These are phyloP conservation scores for Ophion ellenae DNA, from an alignment of 2,888 invertebrate species.

Conservation along the genomic window DNA sequence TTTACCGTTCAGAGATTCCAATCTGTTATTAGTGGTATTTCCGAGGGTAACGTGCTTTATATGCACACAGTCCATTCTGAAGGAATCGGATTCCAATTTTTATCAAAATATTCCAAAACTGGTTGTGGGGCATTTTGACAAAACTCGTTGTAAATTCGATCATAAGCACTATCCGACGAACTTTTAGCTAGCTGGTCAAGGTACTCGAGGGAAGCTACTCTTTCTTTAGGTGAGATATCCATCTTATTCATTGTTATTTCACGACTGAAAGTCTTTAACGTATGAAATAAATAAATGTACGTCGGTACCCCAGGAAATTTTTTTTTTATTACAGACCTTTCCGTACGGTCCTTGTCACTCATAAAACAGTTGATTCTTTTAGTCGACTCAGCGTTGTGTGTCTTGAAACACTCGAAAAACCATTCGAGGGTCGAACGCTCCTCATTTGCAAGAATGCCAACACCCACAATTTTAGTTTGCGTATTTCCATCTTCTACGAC, in stretches of 20 bases:
- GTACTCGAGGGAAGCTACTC: background rate
- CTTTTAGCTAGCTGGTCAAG: conserved; percentile 25
- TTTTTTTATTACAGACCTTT: conserved; percentile 37
- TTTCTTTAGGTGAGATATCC: background rate
- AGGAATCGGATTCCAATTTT: conserved; percentile 15
- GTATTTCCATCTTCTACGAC: conserved; percentile 61
- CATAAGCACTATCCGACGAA: conserved; percentile 13
- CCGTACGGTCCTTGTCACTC: conserved; percentile 63
- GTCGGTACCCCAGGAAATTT: conserved; percentile 11
- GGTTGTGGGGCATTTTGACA: background rate
- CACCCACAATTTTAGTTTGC: conserved; percentile 46
- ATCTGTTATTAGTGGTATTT: conserved; percentile 20
- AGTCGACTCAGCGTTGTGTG: conserved; percentile 44
- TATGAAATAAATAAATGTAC: conserved; percentile 44
- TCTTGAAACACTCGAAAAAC: conserved; percentile 60
- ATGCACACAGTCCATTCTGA: conserved; percentile 27
- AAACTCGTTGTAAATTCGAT: background rate
- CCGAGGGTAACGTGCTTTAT: conserved; percentile 16
- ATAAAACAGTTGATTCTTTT: conserved; percentile 54
- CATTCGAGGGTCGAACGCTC: conserved; percentile 46
- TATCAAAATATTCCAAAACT: conserved; percentile 8
- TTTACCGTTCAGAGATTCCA: conserved; percentile 29
- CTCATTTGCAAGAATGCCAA: conserved; percentile 58
- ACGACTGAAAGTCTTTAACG: conserved; percentile 8
- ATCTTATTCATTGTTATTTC: conserved; percentile 9